Conservation (phyloP, 2,113 vertebrate genomes). For the Callionymus lyra region DNA sequence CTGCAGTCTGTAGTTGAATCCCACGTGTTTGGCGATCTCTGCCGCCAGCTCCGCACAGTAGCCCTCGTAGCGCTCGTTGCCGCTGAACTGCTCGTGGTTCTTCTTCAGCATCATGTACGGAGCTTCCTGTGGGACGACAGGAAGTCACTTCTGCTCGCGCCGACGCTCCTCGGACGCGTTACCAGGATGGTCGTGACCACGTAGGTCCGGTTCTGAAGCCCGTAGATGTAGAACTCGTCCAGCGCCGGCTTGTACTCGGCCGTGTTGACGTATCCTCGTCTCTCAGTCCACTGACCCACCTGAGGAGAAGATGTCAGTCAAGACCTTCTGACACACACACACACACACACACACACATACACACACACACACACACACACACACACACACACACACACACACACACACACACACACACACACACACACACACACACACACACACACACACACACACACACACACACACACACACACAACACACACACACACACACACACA, state of each 20-base stretch:
- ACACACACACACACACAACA: too few species aligned
- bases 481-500: neutral
- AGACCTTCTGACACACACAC: too few species aligned
- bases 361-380: too few species aligned
- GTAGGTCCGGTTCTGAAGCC: conserved; percentile 87
- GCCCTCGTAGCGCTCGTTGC: conserved; percentile 88
- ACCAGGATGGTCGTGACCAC: conserved; percentile 93
- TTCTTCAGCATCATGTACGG: conserved; percentile 99
- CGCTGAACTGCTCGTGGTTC: conserved; percentile 86
- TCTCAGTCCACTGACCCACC: conserved; percentile 98
- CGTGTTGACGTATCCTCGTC: conserved; percentile 79
- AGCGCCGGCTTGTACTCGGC: conserved; percentile 69
- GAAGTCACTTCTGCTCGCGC: neutral
- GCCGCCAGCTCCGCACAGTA: conserved; percentile 93
- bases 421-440: too few species aligned
- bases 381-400: too few species aligned
- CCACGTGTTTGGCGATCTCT: conserved; percentile 92
- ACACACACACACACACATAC: too few species aligned
- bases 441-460: too few species aligned
- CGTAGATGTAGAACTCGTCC: conserved; percentile 81
- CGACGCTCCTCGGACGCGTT: conserved; percentile 39
- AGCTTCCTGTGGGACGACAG: conserved; percentile 72
- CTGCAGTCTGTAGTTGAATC: conserved; percentile 85
- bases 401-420: too few species aligned
- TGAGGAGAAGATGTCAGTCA: conserved; percentile 49